Conservation (phyloP, 2,888 invertebrate genomes). For the Iselma pallidipennis region DNA sequence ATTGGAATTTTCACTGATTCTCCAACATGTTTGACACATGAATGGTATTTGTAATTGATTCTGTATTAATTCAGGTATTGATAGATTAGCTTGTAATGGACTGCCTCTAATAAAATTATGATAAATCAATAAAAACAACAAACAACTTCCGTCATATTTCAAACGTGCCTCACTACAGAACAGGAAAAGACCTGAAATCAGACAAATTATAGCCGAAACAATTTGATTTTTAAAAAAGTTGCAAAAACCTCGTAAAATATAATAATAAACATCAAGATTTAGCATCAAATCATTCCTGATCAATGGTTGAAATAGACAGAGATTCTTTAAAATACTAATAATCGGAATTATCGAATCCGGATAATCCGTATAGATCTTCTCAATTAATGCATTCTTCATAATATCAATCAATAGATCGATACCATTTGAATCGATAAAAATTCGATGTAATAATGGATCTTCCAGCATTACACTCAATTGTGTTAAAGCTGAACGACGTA, state of each 20-base stretch:
- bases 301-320: conserved; percentile 60
- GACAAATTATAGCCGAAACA: conserved; percentile 4
- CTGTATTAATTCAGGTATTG: conserved; percentile 57
- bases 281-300: conserved; percentile 63
- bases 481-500: conserved; percentile 68
- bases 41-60: conserved; percentile 58
- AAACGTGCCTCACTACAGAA: conserved; percentile 61
- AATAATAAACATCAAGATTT: conserved; percentile 54
- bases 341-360: conserved; percentile 60
- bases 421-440: conserved; percentile 64
- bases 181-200: conserved; percentile 58
- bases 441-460: conserved; percentile 64
- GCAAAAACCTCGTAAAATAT: conserved; percentile 59
- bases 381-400: conserved; percentile 55
- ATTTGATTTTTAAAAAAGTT: conserved; percentile 30
- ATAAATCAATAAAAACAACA: conserved; percentile 59
- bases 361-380: conserved; percentile 57
- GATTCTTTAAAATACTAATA: conserved; percentile 57
- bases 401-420: conserved; percentile 58
- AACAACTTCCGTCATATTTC: conserved; percentile 56
- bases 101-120: conserved; percentile 54
- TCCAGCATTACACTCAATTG: conserved; percentile 70
- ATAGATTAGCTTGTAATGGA: conserved; percentile 50
- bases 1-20: conserved; percentile 53
- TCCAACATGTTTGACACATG: conserved; percentile 57